Evolutionary conservation across 2,797 vertebrate species (phyloP), one percentile per base, ranked within the genome.

Genomic region (Falco berigora): DNA sequence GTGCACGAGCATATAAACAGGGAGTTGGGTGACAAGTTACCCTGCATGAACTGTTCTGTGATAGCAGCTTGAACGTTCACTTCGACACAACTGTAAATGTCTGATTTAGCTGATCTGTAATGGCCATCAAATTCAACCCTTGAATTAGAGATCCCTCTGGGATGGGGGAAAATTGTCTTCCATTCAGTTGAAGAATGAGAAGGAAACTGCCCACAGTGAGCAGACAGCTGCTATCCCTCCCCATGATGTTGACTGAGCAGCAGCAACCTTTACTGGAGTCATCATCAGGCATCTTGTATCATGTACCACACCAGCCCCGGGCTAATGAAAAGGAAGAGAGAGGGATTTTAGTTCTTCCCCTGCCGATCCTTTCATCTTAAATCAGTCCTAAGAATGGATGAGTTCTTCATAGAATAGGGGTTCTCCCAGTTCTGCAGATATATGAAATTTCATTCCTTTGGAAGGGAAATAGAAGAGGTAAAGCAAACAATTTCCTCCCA

Each of bases 31-130:
- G 58, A 68, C 46, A 67, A 68, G 50, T 53, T 25, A 42, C 25
- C 73, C 68, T 34, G 68, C 32, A 24, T 38, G 53, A 93, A 61
- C 68, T 68, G 28, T 30, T 49, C 40, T 58, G 34, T 72, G 77
- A 62, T 3, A 62, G 62, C 42, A 75, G 49, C 10, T 55, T 78
- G 20, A 24, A 28, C 1, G 0, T 34, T 28, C 0, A 2, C 7
- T 34, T 88, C 71, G 38, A 75, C 24, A 53, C 18, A 77, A 23
- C 34, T 13, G 22, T 52, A 78, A 84, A 85, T 24, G 20, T 52
- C 22, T 75, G 75, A 74, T 82, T 68, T 52, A 74, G 44, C 15
- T 67, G 68, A 74, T 67, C 32, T 6, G 34, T 75, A 58, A 1
- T 24, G 25, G 28, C 42, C 49, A 47, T 50, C n/a, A 82, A 58